Base-by-base conservation (phyloP, 1,140 invertebrate genomes). In the Reticulitermes speratus region DNA sequence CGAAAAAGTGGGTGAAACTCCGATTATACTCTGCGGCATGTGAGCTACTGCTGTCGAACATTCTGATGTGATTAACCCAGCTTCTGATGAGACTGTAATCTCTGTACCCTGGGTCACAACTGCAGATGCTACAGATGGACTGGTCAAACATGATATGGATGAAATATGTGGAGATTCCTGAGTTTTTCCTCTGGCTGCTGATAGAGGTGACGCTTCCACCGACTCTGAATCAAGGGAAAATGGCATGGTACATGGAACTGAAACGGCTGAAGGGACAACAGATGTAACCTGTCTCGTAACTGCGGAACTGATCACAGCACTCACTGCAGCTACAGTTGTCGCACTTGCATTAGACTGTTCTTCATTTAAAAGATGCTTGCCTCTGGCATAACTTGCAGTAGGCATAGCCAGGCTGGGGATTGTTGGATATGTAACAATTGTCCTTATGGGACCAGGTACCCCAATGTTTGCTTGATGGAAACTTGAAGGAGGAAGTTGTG, bases 381-480 rank as follows among this genome's bases (percentile, higher is more conserved):
- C 83, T 14, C 30, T 85, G 32, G 32, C 85, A 90, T 90, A 48
- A 88, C 87, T 12, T 89, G 87, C 75, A 52, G 84, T 86, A 86
- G 86, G 86, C 44, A 84, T 48, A 48, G 44, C 86, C 14, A 82
- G 52, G 25, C 86, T 52, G 55, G 87, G 85, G 85, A 88, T 85
- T 11, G 87, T 87, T 12, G 89, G 85, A 30, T 88, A 88, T 9
- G 89, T 87, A 14, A 88, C 86, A 30, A 87, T 87, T n/a, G 88
- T 52, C 81, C 87, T 88, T 21, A 69, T 87, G 1, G 83, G n/a
- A 32, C 87, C 86, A 14, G 89, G 87, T 14, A 88, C 88, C 32
- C 86, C 90, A 32, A 90, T 88, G 86, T 90, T 91, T 25, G 89
- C 88, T 69, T 90, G 90, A 86, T 91, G 89, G 14, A 89, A 86